Base-by-base conservation (phyloP, 2,113 vertebrate genomes). In the Narcine bancroftii region DNA sequence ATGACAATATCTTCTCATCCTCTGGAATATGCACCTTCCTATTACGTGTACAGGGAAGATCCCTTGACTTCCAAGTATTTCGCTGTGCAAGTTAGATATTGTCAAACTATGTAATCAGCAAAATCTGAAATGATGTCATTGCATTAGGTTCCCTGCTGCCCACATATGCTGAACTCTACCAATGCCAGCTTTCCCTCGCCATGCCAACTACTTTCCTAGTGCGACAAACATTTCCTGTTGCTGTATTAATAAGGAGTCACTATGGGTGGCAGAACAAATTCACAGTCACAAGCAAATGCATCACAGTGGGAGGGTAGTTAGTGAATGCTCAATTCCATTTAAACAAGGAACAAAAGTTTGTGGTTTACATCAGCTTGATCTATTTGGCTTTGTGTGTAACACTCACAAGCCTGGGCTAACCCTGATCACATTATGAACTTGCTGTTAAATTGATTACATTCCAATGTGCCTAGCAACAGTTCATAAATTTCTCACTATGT, bases 11-110 rank as follows among this genome's bases (percentile, higher is more conserved):
- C n/a, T n/a, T n/a, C n/a, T n/a, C n/a, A n/a, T n/a, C n/a, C n/a
- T n/a, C n/a, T n/a, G n/a, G n/a, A n/a, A n/a, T n/a, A n/a, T n/a
- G n/a, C n/a, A n/a, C n/a, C n/a, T n/a, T n/a, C n/a, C 53, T 47
- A 50, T 83, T 26, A 53, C 0, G 26, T 83, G 9, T 3, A 56
- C 26, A 53, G 47, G 33, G 47, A 53, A 83, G 29, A 24, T 56
- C 33, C 53, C 50, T 53, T 83, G 29, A 83, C 79, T 83, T 83
- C 56, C 53, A 13, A 53, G 47, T 53, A 33, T 83, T 83, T 53
- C 33, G 79, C 50, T 83, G 79, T 83, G 47, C 79, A 83, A 83
- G 53, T 83, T 33, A 83, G 29, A 83, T 83, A 29, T 33, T 47
- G 47, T 53, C 29, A 33, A 53, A 56, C 26, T 53, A 47, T 15